Base-by-base conservation (phyloP, 2,113 vertebrate species). In the Corydoras maculifer region DNA sequence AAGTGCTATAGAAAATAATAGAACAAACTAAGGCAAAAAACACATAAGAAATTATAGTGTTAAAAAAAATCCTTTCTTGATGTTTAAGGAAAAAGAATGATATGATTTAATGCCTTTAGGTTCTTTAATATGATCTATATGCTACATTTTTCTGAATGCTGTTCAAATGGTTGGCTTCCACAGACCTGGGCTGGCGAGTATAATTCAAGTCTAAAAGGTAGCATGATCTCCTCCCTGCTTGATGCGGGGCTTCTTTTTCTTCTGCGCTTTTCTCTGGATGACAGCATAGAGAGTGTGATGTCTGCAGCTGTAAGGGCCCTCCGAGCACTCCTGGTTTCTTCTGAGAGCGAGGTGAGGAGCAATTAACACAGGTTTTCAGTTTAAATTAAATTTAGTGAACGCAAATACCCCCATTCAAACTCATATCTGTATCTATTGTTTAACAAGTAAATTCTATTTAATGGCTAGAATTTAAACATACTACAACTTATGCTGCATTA, bases 191-290 rank as follows among this genome's bases (percentile, higher is more conserved):
- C 87, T 62, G 95, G 94, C 0, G 90, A 90, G 63, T 97, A 93
- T 80, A 55, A 72, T 12, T 86, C 89, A 1, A 82, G 63, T 1
- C 78, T 99, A 70, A 92, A 84, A 66, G 93, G 91, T 79, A 94
- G 89, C 1, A n/a, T 98, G 68, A 68, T 88, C 60, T 84, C 77
- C 11, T 88, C 94, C 15, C 87, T 99, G 61, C 88, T 98, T 8
- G 96, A 99, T 54, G 96, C 96, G 3, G 96, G 96, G 2, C 93
- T 98, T 77, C 88, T 98, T 54, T 99, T 98, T 86, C 82, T 98
- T 69, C 86, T 99, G 51, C 93, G 96, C 73, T 98, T 95, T 81
- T 92, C 93, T 0, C 76, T 99, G 88, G 96, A 99, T 30, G 94
- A 97, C 68, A 29, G 87, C 0, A 90, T 93, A 71, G 94, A 94